Evolutionary conservation across 2,797 vertebrate genomes (phyloP).

Genomic region (Tangara arthus): DNA sequence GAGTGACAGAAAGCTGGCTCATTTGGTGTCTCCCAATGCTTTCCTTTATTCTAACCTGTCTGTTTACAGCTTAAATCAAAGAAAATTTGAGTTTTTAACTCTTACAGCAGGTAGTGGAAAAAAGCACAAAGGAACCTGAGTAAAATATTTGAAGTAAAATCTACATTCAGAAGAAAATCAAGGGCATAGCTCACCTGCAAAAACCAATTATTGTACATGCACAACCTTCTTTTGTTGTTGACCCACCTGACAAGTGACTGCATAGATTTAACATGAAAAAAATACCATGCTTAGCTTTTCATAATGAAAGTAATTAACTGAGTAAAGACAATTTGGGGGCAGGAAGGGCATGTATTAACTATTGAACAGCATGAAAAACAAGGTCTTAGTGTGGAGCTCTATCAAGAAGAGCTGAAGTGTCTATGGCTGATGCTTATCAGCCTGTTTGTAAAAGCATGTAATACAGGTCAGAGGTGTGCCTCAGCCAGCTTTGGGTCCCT

Average conservation of each 20-base stretch:
- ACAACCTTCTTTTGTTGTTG: not conserved
- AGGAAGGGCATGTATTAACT: not conserved
- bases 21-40: slow-evolving; percentile 22
- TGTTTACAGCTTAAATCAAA: slow-evolving; percentile 63
- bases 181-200: not conserved
- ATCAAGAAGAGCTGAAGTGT: not conserved
- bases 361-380: not conserved
- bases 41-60: slow-evolving; percentile 53
- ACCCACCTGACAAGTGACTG: not conserved
- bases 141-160: slow-evolving; percentile 28
- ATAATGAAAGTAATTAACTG: not conserved
- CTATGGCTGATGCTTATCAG: not conserved
- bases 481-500: not conserved
- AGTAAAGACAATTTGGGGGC: not conserved
- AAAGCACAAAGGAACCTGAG: slow-evolving; percentile 6
- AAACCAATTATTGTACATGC: not conserved
- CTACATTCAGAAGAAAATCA: not conserved
- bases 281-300: not conserved
- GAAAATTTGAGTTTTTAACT: slow-evolving; percentile 46
- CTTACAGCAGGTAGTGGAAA: slow-evolving; percentile 37
- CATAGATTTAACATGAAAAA: not conserved
- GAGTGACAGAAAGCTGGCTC: slow-evolving; percentile 63
- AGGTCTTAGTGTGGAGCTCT: not conserved
- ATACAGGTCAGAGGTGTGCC: not conserved
- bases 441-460: not conserved